A percentile compares a stretch with the other conserved stretches of the same genome.
These are phyloP conservation scores for Cerceris rybyensis DNA, from an alignment of 2,888 invertebrate genomes.

Conservation along the genomic window DNA sequence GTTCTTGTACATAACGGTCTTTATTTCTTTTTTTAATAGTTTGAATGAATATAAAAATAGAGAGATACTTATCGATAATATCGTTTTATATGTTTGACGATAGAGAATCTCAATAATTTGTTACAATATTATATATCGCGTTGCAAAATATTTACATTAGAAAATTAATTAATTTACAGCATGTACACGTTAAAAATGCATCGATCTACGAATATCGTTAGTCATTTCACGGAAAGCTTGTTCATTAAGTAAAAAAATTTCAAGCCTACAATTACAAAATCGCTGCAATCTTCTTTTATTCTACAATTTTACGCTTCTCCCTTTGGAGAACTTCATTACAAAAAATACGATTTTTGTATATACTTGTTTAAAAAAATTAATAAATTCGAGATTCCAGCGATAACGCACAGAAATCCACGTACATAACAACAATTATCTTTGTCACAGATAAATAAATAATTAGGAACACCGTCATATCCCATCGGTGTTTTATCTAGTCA, in stretches of 20 bases:
- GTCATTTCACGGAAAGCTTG: not conserved
- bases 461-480: conserved; percentile 1
- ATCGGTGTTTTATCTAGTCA: not conserved
- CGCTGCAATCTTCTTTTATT: conserved; percentile 8
- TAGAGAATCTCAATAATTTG: not conserved
- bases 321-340: conserved; percentile 22
- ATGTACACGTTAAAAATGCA: conserved; percentile 22
- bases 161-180: conserved; percentile 35
- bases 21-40: not conserved
- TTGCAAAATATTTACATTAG: conserved; percentile 15
- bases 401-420: conserved; percentile 2
- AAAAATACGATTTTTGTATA: conserved; percentile 54
- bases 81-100: conserved; percentile 11
- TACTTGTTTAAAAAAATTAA: conserved; percentile 37
- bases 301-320: conserved; percentile 4
- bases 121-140: conserved; percentile 19
- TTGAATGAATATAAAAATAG: not conserved
- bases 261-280: conserved; percentile 21
- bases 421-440: conserved; percentile 22
- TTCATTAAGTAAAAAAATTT: conserved; percentile 25
- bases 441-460: conserved; percentile 1
- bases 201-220: conserved; percentile 21
- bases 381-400: not conserved
- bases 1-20: not conserved
- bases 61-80: conserved; percentile 24